Evolutionary conservation across 2,888 invertebrate species (phyloP), one percentile per base, ranked within the genome.

Genomic region (Hirtodrosophila histrioides): DNA sequence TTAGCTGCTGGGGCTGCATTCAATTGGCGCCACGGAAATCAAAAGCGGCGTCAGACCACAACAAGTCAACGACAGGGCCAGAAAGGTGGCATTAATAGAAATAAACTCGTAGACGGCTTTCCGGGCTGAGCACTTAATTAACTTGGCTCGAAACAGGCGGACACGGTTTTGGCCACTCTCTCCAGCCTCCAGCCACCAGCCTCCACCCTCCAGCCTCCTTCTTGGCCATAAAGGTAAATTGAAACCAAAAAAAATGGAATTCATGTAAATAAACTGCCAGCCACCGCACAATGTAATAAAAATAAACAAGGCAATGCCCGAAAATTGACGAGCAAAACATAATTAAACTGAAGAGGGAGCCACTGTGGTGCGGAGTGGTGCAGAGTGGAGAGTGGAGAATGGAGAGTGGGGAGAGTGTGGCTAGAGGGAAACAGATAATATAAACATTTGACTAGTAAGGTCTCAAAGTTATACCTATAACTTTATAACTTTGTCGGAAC

Each of bases 221-320:
- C 40, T 27, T n/a, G 66, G 68, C 65, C 82, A 86, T 82, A 84
- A 82, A 82, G 81, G 86, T 82, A 82, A 86, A 82, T 86, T 86
- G 87, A 82, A 82, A 84, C 72, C 75, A 68, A 62, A 35, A 43
- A 46, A 43, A 49, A 49, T 41, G 35, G 31, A 31, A 67, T 78
- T 64, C 75, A 86, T 86, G 87, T 75, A 86, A 82, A 77, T 82
- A 86, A 86, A 72, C 67, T 77, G 70, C 36, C 61, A 56, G 56
- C 68, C 75, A 60, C 50, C 71, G 64, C 60, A 69, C 54, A 67
- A 68, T 65, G 81, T 84, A 79, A 81, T 86, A 86, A 84, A 86
- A 82, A 86, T 84, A 82, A 82, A 82, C 82, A 82, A 78, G 81
- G 75, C 86, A 84, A 80, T 86, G 86, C 71, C 77, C 62, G 75